Conservation (phyloP, 2,797 vertebrate species). For the Hafferia zeledoni region DNA sequence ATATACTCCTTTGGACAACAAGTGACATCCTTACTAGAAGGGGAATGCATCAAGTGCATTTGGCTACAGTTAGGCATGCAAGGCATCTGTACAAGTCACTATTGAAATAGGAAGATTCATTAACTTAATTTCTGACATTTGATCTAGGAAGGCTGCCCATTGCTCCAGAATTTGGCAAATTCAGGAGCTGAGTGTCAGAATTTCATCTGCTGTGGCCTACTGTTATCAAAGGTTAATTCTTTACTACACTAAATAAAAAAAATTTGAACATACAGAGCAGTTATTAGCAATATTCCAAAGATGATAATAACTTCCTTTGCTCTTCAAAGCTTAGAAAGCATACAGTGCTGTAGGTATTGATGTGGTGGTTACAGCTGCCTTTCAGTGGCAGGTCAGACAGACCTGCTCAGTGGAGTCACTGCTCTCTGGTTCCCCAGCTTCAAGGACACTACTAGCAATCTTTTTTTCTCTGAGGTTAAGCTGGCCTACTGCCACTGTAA, state of each 20-base stretch:
- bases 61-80: not conserved
- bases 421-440: slow-evolving; percentile 54
- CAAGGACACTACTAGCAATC: slow-evolving; percentile 69
- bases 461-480: slow-evolving; percentile 75
- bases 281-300: not conserved
- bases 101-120: not conserved
- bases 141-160: not conserved
- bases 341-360: not conserved
- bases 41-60: not conserved
- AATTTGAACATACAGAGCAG: not conserved
- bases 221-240: not conserved
- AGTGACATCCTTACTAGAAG: not conserved
- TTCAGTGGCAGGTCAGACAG: not conserved
- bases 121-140: not conserved
- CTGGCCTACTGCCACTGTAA: slow-evolving; percentile 76
- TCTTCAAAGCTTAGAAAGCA: not conserved
- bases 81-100: not conserved
- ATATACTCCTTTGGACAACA: not conserved
- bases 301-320: not conserved
- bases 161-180: not conserved
- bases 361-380: not conserved
- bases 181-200: not conserved
- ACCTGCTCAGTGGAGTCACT: slow-evolving; percentile 29
- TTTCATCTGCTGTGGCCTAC: not conserved
- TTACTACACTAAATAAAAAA: not conserved